Evolutionary conservation across 2,113 vertebrate species (phyloP).

Genomic region (Isurus oxyrinchus): DNA sequence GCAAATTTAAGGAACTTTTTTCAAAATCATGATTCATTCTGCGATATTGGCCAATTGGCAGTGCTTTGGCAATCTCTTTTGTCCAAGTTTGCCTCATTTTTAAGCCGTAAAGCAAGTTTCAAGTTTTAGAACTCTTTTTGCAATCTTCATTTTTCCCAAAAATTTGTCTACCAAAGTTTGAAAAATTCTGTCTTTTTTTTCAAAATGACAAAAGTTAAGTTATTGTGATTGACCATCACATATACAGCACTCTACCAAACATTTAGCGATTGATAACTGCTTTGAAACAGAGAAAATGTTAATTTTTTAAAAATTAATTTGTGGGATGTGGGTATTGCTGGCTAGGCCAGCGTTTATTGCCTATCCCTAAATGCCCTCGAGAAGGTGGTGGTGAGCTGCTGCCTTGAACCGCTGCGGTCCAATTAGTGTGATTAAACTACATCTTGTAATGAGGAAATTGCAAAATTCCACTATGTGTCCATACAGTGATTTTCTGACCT

Average conservation of each 20-base stretch:
- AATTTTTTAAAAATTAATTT: not conserved
- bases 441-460: not conserved
- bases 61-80: conserved; percentile 38
- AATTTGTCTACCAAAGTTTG: not conserved
- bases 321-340: too few species aligned
- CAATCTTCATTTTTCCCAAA: not conserved
- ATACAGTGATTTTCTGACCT: not conserved
- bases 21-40: conserved; percentile 66
- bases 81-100: not conserved
- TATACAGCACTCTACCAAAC: not conserved
- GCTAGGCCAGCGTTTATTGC: too few species aligned
- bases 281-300: not conserved
- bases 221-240: not conserved
- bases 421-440: not conserved
- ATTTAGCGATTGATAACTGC: not conserved
- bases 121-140: not conserved
- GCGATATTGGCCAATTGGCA: conserved; percentile 71
- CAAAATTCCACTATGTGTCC: not conserved
- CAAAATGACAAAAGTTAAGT: not conserved
- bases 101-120: not conserved
- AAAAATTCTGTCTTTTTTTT: not conserved
- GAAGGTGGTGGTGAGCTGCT: too few species aligned
- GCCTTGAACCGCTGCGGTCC: too few species aligned
- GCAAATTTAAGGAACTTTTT: conserved; percentile 76
- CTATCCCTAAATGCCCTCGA: too few species aligned